Base-by-base conservation (phyloP, 1,140 invertebrate genomes). In the Eumaeus atala region DNA sequence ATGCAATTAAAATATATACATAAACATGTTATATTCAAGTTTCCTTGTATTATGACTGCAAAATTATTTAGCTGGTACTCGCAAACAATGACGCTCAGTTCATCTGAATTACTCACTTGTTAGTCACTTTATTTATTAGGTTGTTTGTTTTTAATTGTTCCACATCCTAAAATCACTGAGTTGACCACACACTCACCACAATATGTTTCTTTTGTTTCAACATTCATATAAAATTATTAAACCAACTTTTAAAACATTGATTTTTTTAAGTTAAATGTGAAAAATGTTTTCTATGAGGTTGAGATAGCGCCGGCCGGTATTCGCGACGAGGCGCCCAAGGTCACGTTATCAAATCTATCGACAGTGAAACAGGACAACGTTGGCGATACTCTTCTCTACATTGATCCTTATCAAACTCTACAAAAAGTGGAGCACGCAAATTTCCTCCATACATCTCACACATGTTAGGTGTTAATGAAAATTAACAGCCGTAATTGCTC, bases 331-430 rank as follows among this genome's bases (percentile, higher is more conserved):
- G 70, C 71, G 67, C 56, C 55, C 78, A 86, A 86, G 83, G 83
- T 86, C 80, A 77, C 74, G 77, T 86, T 86, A 84, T 86, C 83
- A 75, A 71, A 70, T 44, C 76, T 80, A 75, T 77, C 77, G 80
- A 67, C 73, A 76, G 67, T 70, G 74, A 64, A 72, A 72, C 66
- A 64, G 62, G 62, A 63, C 70, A 77, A 74, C 68, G 67, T 67
- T 34, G 33, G 34, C 34, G 14, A 54, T 40, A 40, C 40, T 53
- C 38, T 28, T 52, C 51, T 53, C 38, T 47, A 44, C 38, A 53
- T 53, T n/a, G 9, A 54, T 64, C 62, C 16, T 58, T 37, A 51
- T 17, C 33, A 9, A 21, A 21, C 14, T 16, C 17, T 9, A 48
- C 51, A 44, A 51, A 53, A 57, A 51, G 60, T 58, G 49, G 53